These are phyloP conservation scores for Origma solitaria DNA, from an alignment of 2,113 vertebrate genomes.

Conservation along the genomic window DNA sequence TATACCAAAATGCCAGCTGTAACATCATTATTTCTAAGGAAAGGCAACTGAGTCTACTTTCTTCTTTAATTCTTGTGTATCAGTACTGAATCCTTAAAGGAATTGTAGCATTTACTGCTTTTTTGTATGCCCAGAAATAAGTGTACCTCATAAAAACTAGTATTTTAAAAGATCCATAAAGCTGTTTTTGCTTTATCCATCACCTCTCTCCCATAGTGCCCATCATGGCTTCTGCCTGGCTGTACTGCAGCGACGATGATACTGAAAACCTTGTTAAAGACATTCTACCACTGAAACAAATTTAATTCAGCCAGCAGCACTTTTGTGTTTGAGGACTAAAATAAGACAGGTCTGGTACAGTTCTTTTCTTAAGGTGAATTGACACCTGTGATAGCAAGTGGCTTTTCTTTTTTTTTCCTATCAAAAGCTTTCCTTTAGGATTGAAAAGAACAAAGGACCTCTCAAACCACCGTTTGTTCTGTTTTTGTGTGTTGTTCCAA, in stretches of 20 bases:
- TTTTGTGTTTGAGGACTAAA: not conserved
- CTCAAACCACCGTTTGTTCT: not conserved
- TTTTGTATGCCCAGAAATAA: not conserved
- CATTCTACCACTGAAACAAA: not conserved
- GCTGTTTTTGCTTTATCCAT: not conserved
- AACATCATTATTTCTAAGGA: not conserved
- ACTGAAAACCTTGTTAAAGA: not conserved
- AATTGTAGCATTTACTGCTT: not conserved
- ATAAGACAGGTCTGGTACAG: not conserved
- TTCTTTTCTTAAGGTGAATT: not conserved
- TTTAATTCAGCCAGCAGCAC: not conserved
- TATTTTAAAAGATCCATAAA: not conserved
- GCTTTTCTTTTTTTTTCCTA: not conserved
- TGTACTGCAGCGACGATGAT: not conserved
- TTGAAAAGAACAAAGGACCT: conserved; percentile 1
- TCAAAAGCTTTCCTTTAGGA: not conserved
- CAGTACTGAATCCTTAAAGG: not conserved
- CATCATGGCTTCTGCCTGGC: not conserved
- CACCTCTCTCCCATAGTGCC: not conserved
- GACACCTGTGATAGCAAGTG: not conserved
- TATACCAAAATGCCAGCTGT: not conserved
- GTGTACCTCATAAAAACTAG: not conserved
- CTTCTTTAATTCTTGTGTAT: not conserved
- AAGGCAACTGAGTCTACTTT: not conserved
- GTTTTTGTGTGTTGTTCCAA: not conserved